Conservation (phyloP, 2,113 vertebrate genomes). For the Delphinapterus leucas region DNA sequence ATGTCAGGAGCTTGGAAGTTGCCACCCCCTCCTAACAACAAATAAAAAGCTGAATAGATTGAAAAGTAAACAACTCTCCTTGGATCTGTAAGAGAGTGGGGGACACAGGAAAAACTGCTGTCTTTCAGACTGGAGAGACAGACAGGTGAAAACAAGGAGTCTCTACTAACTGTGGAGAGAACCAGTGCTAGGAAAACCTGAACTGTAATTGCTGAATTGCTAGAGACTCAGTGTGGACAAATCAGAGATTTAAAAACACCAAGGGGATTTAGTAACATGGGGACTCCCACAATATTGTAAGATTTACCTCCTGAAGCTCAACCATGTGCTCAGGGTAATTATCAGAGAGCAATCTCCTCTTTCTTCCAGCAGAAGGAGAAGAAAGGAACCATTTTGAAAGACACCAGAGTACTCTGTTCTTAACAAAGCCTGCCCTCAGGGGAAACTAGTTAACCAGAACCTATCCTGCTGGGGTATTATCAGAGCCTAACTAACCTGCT, state of each 20-base stretch:
- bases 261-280: background rate
- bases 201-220: background rate
- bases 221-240: background rate
- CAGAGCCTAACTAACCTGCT: background rate
- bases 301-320: background rate
- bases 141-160: background rate
- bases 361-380: background rate
- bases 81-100: background rate
- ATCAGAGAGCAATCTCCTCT: background rate
- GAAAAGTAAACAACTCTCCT: background rate
- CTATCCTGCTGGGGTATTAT: background rate
- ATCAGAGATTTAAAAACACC: background rate
- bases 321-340: background rate
- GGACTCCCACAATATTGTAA: background rate
- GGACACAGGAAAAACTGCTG: background rate
- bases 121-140: background rate
- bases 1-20: background rate
- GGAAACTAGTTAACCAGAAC: background rate
- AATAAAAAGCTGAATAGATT: background rate
- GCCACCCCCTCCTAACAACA: background rate
- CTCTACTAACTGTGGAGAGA: background rate
- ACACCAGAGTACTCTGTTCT: background rate
- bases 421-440: background rate
- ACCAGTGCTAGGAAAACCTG: background rate
- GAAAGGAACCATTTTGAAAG: background rate